A percentile compares a stretch with the other conserved stretches of the same genome.
phyloP scores from a whole-genome alignment of 2,888 invertebrate genomes.

The Megalurothrips usitatus region DNA sequence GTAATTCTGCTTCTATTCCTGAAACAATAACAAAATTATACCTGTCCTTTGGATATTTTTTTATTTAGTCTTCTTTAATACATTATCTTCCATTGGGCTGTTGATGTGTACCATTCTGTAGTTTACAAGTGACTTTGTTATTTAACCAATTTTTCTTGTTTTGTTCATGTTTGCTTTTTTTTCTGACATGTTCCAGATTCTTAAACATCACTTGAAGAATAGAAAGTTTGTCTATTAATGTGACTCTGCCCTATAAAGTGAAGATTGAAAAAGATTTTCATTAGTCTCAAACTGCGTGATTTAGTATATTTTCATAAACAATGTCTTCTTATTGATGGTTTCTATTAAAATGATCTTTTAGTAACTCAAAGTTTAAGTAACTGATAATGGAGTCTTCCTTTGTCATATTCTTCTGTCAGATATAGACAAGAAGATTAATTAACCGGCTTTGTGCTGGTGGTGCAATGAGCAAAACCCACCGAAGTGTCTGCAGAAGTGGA shows the following conservation, averaged over 20 bases:
- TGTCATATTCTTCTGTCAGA: not conserved
- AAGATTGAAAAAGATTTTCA: not conserved
- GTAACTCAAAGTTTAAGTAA: not conserved
- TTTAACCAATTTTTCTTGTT: not conserved
- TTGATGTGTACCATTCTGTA: not conserved
- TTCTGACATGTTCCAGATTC: not conserved
- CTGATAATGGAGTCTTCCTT: not conserved
- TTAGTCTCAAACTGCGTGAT: too few relatives aligned
- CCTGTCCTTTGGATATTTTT: not conserved
- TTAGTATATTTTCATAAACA: not conserved
- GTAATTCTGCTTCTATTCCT: not conserved
- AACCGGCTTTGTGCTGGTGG: not conserved
- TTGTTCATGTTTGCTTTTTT: not conserved
- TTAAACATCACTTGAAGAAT: not conserved
- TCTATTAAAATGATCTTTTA: not conserved
- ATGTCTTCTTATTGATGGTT: not conserved
- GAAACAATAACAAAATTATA: not conserved
- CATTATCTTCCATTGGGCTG: not conserved
- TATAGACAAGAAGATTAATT: not conserved
- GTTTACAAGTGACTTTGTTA: not conserved
- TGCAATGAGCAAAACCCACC: conserved; percentile 39
- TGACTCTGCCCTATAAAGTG: not conserved
- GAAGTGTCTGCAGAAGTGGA: conserved; percentile 38
- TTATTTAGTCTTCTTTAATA: not conserved
- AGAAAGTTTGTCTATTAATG: not conserved